These are phyloP conservation scores for Orussus abietinus DNA, from an alignment of 1,140 invertebrate genomes.

Conservation along the genomic window DNA sequence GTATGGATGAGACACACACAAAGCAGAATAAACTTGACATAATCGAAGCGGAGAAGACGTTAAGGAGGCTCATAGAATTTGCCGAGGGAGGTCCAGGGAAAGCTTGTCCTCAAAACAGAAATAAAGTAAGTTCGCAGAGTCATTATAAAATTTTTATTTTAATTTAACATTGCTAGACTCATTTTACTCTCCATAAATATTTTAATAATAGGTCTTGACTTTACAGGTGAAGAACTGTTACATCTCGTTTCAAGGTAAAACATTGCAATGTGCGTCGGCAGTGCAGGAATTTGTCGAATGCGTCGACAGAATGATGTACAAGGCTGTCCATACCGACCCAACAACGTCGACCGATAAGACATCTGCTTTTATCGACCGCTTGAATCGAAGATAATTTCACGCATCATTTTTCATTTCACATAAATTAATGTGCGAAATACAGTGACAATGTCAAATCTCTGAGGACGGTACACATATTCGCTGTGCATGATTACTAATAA, in stretches of 20 bases:
- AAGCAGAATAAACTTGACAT: conserved; percentile 13
- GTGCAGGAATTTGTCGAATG: conserved; percentile 9
- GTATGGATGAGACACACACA: conserved; percentile 14
- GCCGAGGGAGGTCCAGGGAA: neutral
- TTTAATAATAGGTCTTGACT: neutral
- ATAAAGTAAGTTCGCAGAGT: neutral
- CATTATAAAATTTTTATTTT: neutral
- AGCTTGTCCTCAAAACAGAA: conserved; percentile 1
- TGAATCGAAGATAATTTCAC: too few relatives aligned
- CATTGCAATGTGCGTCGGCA: conserved; percentile 1
- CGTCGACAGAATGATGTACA: conserved; percentile 10
- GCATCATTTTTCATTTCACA: too few relatives aligned
- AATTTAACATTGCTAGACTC: conserved; percentile 1
- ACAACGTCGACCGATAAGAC: too few relatives aligned
- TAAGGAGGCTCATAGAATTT: conserved; percentile 6
- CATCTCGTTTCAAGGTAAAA: neutral
- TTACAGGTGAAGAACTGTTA: conserved; percentile 10
- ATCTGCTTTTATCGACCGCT: too few relatives aligned
- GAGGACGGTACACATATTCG: too few relatives aligned
- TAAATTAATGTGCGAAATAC: too few relatives aligned
- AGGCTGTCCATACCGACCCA: too few relatives aligned
- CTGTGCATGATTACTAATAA: too few relatives aligned
- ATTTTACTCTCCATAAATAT: neutral
- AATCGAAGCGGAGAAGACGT: conserved; percentile 10
- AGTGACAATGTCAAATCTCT: too few relatives aligned